Conservation (phyloP, 1,140 invertebrate genomes). For the Drosophila setifemur region DNA sequence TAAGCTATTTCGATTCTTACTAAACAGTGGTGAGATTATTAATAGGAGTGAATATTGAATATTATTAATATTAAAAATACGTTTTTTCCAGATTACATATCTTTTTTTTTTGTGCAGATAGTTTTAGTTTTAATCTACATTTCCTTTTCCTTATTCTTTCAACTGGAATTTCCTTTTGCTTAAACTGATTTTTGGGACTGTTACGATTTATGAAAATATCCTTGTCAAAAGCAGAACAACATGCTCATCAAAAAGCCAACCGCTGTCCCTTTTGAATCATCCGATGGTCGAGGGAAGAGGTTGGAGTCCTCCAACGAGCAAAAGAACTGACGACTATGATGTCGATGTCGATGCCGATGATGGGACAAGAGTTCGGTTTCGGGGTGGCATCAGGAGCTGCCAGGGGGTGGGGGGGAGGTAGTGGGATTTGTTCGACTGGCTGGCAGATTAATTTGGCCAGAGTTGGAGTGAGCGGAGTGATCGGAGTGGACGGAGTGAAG, state of each 20-base stretch:
- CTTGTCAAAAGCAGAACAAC: slow-evolving; percentile 23
- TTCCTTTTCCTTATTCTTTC: neutral
- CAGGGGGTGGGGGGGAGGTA: neutral
- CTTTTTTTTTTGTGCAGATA: no score
- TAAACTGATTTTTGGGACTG: neutral
- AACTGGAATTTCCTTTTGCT: neutral
- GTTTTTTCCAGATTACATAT: no score
- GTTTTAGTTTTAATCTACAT: no score
- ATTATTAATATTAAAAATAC: no score
- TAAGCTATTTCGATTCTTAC: no score
- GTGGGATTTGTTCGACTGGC: slow-evolving; percentile 30
- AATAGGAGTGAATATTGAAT: no score
- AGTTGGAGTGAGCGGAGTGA: slow-evolving; percentile 11
- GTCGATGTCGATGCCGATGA: slow-evolving; percentile 17
- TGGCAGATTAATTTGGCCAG: slow-evolving; percentile 51
- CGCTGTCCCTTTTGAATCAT: slow-evolving; percentile 12
- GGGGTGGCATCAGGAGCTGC: neutral
- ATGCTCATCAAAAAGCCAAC: slow-evolving; percentile 17
- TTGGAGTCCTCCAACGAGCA: slow-evolving; percentile 1
- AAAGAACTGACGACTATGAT: slow-evolving; percentile 9
- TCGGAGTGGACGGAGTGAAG: slow-evolving; percentile 6
- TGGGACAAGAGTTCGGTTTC: slow-evolving; percentile 7
- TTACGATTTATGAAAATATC: slow-evolving; percentile 22
- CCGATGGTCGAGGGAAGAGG: slow-evolving; percentile 1
- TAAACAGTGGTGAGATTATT: no score